Conservation (phyloP, 2,113 vertebrate genomes). For the Scomber scombrus region DNA sequence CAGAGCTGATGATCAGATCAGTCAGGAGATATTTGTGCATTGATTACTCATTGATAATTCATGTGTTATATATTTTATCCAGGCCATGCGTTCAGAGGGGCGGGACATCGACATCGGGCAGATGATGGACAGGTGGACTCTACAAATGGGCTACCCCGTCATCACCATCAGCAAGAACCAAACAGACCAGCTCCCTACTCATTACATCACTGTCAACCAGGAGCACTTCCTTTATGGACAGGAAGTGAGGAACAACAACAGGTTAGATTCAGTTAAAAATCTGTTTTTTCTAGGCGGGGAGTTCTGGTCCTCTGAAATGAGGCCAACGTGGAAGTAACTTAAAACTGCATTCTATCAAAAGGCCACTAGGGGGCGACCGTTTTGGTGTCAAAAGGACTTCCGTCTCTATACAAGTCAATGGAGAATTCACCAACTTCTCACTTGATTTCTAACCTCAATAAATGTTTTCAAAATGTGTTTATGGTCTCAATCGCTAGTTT, state of each 20-base stretch:
- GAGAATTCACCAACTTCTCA: too few relatives aligned
- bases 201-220: conserved; percentile 89
- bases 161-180: conserved; percentile 94
- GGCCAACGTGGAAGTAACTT: too few relatives aligned
- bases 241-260: conserved; percentile 88
- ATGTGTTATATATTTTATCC: neutral
- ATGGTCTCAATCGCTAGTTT: too few relatives aligned
- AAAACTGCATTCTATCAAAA: too few relatives aligned
- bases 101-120: conserved; percentile 93
- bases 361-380: too few relatives aligned
- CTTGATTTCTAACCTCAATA: too few relatives aligned
- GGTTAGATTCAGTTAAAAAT: conserved; percentile 76
- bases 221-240: conserved; percentile 95
- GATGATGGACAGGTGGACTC: conserved; percentile 98
- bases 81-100: conserved; percentile 94
- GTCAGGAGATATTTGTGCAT: neutral
- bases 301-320: too few relatives aligned
- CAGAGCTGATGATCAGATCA: too few relatives aligned
- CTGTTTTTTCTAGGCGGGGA: neutral
- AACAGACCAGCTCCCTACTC: conserved; percentile 78
- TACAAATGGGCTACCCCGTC: conserved; percentile 98
- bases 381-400: too few relatives aligned
- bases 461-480: too few relatives aligned
- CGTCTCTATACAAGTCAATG: too few relatives aligned
- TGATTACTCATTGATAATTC: neutral